Evolutionary conservation across 2,888 invertebrate genomes (phyloP), one percentile per base, ranked within the genome.

Genomic region (Mermis nigrescens): DNA sequence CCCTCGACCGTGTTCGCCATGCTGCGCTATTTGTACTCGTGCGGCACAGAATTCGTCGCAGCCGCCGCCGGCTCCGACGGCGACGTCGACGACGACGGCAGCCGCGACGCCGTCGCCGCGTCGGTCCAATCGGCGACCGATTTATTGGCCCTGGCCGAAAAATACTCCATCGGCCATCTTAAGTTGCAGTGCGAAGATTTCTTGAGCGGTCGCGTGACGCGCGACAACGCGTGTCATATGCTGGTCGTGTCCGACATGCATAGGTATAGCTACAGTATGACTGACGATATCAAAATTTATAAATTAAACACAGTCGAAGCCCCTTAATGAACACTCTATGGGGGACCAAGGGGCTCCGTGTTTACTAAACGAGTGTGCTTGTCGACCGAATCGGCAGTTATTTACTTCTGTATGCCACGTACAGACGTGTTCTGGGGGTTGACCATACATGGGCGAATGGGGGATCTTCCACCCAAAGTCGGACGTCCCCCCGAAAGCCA

Each of bases 61-160:
- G 38, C 12, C 38, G 38, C 38, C 38, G 38, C 7, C 38, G 38
- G 38, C 38, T 7, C 38, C 7, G 19, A 38, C 7, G 7, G 7
- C 19, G 38, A 38, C 38, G 38, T 38, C 38, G 38, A n/a, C n/a
- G 38, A 19, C 38, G 38, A 7, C 38, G 38, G 19, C 38, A 19
- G 38, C 38, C 12, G 12, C 7, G 19, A 38, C 7, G 7, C 19
- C 19, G 38, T 12, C 38, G 38, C 19, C 38, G 38, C n/a, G n/a
- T n/a, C 38, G 38, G 7, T 38, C 38, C 38, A 38, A 38, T n/a
- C n/a, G n/a, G n/a, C 19, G 38, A 19, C 19, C 19, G 61, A 64
- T 46, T 60, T 69, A 48, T 68, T 71, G 62, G 65, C 67, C 54
- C 65, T 71, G n/a, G 66, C 71, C 1, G 71, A 71, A 45, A 71